phyloP scores from a whole-genome alignment of 2,888 invertebrate species.

The Drosophila merina region DNA sequence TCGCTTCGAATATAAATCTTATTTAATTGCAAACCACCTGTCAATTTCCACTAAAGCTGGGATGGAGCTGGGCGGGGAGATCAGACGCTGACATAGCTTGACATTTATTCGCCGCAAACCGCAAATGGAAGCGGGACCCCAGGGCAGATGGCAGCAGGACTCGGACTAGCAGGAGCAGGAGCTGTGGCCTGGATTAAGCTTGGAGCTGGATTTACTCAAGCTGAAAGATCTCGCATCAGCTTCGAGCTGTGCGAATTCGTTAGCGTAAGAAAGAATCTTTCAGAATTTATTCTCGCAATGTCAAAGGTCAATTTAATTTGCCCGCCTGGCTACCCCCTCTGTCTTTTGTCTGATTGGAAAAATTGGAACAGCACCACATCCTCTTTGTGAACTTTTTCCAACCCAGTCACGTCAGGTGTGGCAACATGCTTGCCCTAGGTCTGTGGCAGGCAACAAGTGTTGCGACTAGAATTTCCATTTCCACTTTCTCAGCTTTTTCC shows the following conservation, averaged over 20 bases:
- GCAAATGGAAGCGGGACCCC: background rate
- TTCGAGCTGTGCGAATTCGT: slow-evolving; percentile 38
- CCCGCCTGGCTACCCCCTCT: slow-evolving; percentile 22
- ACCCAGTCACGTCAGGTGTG: slow-evolving; percentile 18
- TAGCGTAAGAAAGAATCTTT: slow-evolving; percentile 35
- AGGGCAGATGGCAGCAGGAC: slow-evolving; percentile 3
- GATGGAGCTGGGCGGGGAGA: slow-evolving; percentile 13
- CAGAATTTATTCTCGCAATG: slow-evolving; percentile 21
- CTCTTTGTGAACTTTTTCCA: slow-evolving; percentile 5
- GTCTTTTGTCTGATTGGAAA: slow-evolving; percentile 27
- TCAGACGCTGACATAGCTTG: slow-evolving; percentile 62
- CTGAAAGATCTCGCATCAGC: slow-evolving; percentile 29
- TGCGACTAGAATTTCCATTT: slow-evolving; percentile 18
- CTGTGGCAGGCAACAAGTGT: slow-evolving; percentile 63
- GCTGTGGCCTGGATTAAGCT: slow-evolving; percentile 31
- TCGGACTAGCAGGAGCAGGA: slow-evolving; percentile 10
- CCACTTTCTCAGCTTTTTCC: slow-evolving; percentile 1
- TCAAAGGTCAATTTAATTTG: slow-evolving; percentile 74
- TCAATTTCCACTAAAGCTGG: slow-evolving; percentile 67
- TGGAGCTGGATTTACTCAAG: slow-evolving; percentile 53
- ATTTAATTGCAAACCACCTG: slow-evolving; percentile 78
- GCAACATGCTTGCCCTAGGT: slow-evolving; percentile 13
- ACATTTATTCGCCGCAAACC: slow-evolving; percentile 61
- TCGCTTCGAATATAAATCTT: slow-evolving; percentile 68
- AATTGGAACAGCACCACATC: background rate